Evolutionary conservation across 2,797 vertebrate species (phyloP).

Genomic region (Pogoniulus pusillus): DNA sequence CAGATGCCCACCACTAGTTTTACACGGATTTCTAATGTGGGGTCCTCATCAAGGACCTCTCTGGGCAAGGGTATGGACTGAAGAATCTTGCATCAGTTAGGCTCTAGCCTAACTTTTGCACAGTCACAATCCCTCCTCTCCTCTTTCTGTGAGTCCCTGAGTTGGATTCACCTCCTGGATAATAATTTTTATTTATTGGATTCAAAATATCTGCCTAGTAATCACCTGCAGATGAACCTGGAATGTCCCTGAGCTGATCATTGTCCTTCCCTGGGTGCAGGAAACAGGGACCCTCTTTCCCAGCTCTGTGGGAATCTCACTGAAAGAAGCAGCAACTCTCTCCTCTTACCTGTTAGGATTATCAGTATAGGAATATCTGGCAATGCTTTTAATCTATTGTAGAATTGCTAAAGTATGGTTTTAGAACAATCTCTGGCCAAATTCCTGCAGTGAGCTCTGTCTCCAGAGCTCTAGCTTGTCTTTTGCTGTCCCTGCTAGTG

Average conservation of each 20-base stretch:
- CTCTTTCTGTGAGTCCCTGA: background rate
- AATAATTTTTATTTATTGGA: background rate
- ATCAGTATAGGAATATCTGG: background rate
- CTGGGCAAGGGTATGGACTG: background rate
- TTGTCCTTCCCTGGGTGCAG: background rate
- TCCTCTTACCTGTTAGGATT: background rate
- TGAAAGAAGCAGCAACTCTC: background rate
- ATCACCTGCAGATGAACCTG: background rate
- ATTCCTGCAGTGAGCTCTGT: background rate
- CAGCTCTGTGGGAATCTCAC: background rate
- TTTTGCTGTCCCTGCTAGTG: background rate
- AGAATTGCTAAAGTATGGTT: background rate
- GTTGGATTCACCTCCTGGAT: background rate
- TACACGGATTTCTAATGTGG: background rate
- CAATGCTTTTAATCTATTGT: background rate
- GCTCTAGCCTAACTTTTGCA: background rate
- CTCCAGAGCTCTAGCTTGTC: background rate
- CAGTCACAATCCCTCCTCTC: background rate
- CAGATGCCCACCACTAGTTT: background rate
- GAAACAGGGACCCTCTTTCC: background rate
- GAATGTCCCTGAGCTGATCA: background rate
- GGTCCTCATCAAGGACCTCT: background rate
- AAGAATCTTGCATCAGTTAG: background rate
- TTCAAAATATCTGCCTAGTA: background rate
- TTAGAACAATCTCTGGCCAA: background rate